Conservation (phyloP, 1,140 invertebrate species). For the Gonioctena quinquepunctata region DNA sequence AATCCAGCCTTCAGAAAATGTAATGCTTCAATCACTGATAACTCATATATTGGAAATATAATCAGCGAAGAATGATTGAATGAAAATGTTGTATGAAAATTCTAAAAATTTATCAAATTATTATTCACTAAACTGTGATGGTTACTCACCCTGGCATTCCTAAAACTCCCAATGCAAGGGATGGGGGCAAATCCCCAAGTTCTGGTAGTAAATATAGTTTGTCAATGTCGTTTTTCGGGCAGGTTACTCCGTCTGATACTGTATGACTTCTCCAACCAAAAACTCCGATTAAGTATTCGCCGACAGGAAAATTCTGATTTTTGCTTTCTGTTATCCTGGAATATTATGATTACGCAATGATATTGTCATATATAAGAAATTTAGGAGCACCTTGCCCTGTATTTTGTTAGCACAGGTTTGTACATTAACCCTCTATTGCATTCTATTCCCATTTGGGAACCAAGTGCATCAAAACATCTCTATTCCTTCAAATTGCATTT, state of each 20-base stretch:
- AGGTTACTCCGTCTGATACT: conserved; percentile 42
- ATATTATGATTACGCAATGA: too few relatives aligned
- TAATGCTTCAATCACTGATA: background rate
- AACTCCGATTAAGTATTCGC: conserved; percentile 57
- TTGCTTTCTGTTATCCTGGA: conserved; percentile 66
- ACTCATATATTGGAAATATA: background rate
- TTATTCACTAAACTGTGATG: too few relatives aligned
- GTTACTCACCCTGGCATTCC: conserved; percentile 37
- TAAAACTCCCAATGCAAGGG: conserved; percentile 45
- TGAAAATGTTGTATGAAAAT: background rate
- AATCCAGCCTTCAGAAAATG: background rate
- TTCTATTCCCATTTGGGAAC: too few relatives aligned
- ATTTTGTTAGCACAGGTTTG: too few relatives aligned
- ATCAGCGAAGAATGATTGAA: too few relatives aligned
- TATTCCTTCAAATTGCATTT: too few relatives aligned
- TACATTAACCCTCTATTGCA: too few relatives aligned
- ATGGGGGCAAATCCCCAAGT: conserved; percentile 56
- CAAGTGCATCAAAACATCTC: too few relatives aligned
- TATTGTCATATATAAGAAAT: too few relatives aligned
- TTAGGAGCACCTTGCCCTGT: too few relatives aligned
- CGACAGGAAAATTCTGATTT: conserved; percentile 60
- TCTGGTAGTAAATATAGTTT: conserved; percentile 54
- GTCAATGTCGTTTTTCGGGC: background rate
- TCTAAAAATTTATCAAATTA: background rate
- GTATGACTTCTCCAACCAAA: conserved; percentile 64